Evolutionary conservation across 1,140 invertebrate genomes (phyloP).

Genomic region (Lepidostoma basale): DNA sequence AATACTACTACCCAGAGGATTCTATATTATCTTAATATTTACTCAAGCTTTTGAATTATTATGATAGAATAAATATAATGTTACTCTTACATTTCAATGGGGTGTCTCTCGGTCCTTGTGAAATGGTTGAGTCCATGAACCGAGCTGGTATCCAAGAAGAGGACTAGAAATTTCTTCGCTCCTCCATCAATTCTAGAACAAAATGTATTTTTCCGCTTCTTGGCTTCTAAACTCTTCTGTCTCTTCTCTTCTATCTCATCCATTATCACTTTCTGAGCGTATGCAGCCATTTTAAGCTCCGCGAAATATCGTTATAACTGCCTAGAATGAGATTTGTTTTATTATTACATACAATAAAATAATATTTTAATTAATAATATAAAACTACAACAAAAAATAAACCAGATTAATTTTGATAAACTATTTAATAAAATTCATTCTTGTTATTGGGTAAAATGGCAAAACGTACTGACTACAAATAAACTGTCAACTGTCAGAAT

Average conservation of each 20-base stretch:
- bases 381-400: too few species aligned
- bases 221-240: background rate
- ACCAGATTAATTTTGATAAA: too few species aligned
- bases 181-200: constrained; percentile 34
- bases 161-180: constrained; percentile 47
- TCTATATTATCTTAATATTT: too few species aligned
- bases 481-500: too few species aligned
- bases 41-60: background rate
- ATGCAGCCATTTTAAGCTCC: constrained; percentile 34
- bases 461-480: too few species aligned
- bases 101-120: constrained; percentile 51
- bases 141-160: constrained; percentile 52
- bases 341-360: too few species aligned
- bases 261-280: constrained; percentile 22
- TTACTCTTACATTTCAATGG: constrained; percentile 53
- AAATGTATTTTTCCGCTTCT: constrained; percentile 24
- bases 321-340: too few species aligned
- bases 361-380: too few species aligned
- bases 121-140: constrained; percentile 48
- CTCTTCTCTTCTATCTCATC: constrained; percentile 27
- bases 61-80: background rate
- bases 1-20: constrained; percentile 51
- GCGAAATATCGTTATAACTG: too few species aligned
- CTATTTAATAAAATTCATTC: too few species aligned
- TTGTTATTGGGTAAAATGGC: too few species aligned